phyloP scores from a whole-genome alignment of 2,888 invertebrate species.

The Platycheirus albimanus region DNA sequence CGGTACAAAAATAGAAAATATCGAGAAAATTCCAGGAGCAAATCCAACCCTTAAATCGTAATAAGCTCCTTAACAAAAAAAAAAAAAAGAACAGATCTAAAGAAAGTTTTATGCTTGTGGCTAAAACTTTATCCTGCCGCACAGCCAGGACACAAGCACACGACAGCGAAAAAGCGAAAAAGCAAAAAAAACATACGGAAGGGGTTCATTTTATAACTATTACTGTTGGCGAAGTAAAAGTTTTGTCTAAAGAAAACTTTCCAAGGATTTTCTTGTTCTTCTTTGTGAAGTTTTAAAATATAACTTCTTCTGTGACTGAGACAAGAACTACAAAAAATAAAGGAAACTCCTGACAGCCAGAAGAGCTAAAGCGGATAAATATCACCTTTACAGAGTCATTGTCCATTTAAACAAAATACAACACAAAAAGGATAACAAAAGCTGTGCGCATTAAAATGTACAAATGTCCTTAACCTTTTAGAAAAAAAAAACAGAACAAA shows the following conservation, averaged over 20 bases:
- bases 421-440: slow-evolving; percentile 49
- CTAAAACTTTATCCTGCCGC: slow-evolving; percentile 61
- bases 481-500: slow-evolving; percentile 2
- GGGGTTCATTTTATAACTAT: slow-evolving; percentile 71
- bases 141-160: background rate
- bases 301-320: slow-evolving; percentile 1
- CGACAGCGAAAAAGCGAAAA: too few species aligned
- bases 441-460: slow-evolving; percentile 61
- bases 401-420: slow-evolving; percentile 66
- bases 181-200: slow-evolving; percentile 39
- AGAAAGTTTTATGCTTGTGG: slow-evolving; percentile 53
- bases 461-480: slow-evolving; percentile 69
- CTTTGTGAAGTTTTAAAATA: slow-evolving; percentile 3
- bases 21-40: slow-evolving; percentile 34
- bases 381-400: slow-evolving; percentile 70
- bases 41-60: slow-evolving; percentile 73
- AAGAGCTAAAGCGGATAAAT: slow-evolving; percentile 55
- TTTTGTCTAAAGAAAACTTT: slow-evolving; percentile 61
- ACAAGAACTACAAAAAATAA: background rate
- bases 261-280: slow-evolving; percentile 50
- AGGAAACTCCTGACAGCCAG: slow-evolving; percentile 15
- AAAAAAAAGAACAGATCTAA: slow-evolving; percentile 8
- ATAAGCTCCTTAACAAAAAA: slow-evolving; percentile 55
- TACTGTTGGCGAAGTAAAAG: slow-evolving; percentile 51
- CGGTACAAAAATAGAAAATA: slow-evolving; percentile 3